These are phyloP conservation scores for Ceriagrion tenellum DNA, from an alignment of 2,888 invertebrate genomes.

Conservation along the genomic window DNA sequence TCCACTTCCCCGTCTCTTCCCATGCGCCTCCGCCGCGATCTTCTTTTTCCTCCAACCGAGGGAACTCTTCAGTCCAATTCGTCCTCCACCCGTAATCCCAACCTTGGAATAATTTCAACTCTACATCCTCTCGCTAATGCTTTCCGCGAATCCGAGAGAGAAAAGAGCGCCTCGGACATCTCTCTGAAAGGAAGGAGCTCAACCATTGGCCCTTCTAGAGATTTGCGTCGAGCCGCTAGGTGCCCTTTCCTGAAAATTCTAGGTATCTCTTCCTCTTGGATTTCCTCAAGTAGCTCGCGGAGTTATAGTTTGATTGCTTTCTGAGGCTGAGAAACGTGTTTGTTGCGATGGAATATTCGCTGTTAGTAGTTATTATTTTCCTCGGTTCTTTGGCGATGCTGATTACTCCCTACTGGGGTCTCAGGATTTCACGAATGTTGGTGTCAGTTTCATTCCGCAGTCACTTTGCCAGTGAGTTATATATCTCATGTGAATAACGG, in stretches of 20 bases:
- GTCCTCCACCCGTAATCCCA: not conserved
- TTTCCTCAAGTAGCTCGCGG: not conserved
- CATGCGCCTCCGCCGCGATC: not conserved
- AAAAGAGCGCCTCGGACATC: not conserved
- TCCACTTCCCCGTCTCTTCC: not conserved
- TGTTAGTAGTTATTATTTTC: not conserved
- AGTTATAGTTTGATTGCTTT: not conserved
- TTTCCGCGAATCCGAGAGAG: not conserved
- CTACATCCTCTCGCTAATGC: not conserved
- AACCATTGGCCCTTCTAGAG: not conserved
- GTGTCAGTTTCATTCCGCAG: too few species aligned
- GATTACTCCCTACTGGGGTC: not conserved
- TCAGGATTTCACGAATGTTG: too few species aligned
- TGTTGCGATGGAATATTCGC: not conserved
- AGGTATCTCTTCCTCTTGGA: not conserved
- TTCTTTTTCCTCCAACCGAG: not conserved
- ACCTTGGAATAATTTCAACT: not conserved
- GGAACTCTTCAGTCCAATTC: not conserved
- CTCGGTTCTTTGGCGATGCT: not conserved
- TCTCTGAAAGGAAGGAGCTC: not conserved
- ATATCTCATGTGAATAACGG: too few species aligned
- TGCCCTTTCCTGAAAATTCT: not conserved
- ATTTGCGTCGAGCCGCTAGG: not conserved
- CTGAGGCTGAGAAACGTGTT: not conserved
- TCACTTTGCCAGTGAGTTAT: too few species aligned